Evolutionary conservation across 2,113 vertebrate species (phyloP), one percentile per base, ranked within the genome.

Genomic region (Peromyscus californicus): DNA sequence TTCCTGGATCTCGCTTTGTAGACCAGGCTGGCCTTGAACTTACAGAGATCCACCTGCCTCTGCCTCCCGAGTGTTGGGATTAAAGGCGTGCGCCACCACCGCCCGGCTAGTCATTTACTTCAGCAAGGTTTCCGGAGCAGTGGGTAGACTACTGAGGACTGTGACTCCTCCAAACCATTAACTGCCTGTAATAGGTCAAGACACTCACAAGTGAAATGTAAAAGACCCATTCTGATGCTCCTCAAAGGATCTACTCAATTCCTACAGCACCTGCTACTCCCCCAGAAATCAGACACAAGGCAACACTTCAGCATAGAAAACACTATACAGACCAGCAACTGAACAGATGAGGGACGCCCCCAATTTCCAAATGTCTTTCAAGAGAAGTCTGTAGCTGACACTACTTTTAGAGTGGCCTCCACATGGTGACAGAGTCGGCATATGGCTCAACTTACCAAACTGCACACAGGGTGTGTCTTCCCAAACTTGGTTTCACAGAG

Each of bases 401-500:
- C 10, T 12, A 22, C 83, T 67, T 42, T 93, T 61, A 69, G 78
- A 51, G 59, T 5, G 6, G 11, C 61, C 78, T 91, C 22, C 8
- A 17, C 2, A 0, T 11, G n/a, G 2, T 1, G 33, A 61, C 4
- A 21, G 0, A 16, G 7, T 80, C 65, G 39, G 31, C 0, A 0
- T 5, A 33, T 15, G 33, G 54, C 26, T 9, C 3, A 9, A 1
- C 99, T 99, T 98, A 99, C 99, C 99, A 99, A 99, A 98, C 95
- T 99, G 98, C 99, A 99, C 97, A 99, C 97, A 0, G 99, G 99
- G 89, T 99, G 99, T 39, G 99, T 99, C 98, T 99, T 99, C 98
- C 99, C 99, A 92, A 99, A 99, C 98, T 99, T 99, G 97, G 99
- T 99, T 99, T 99, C 99, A 99, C 99, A 99, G 85, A 99, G 99